Evolutionary conservation across 1,140 invertebrate species (phyloP).

Genomic region (Hestina assimilis): DNA sequence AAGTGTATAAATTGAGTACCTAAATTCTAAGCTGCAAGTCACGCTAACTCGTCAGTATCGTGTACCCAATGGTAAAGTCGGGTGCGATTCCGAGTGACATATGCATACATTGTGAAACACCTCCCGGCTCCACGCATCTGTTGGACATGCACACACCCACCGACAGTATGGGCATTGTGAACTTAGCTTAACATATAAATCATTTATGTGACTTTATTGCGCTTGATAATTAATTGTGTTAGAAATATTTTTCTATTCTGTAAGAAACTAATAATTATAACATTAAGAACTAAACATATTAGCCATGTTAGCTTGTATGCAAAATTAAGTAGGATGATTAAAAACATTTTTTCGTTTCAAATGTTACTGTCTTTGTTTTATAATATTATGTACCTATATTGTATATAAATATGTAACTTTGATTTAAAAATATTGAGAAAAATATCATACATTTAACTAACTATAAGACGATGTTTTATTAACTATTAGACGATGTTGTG

Average conservation of each 20-base stretch:
- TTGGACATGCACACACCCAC: constrained; percentile 59
- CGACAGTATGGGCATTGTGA: constrained; percentile 37
- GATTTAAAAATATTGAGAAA: too few relatives aligned
- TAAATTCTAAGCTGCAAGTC: constrained; percentile 24
- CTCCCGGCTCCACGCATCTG: constrained; percentile 53
- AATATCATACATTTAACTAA: too few relatives aligned
- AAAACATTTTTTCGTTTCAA: too few relatives aligned
- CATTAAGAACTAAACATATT: too few relatives aligned
- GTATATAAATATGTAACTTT: too few relatives aligned
- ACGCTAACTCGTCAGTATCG: constrained; percentile 51
- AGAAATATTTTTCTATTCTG: neutral
- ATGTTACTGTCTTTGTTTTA: too few relatives aligned
- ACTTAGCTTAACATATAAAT: constrained; percentile 34
- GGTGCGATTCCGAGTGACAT: constrained; percentile 38
- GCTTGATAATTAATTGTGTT: neutral
- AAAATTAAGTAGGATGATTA: too few relatives aligned
- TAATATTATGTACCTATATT: too few relatives aligned
- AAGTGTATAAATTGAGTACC: neutral
- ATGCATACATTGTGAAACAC: constrained; percentile 52
- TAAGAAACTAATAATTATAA: too few relatives aligned
- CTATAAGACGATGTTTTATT: too few relatives aligned
- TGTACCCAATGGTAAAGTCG: constrained; percentile 51
- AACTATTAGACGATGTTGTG: too few relatives aligned
- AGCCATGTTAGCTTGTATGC: too few relatives aligned
- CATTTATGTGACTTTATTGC: constrained; percentile 12